Evolutionary conservation across 2,797 vertebrate species (phyloP).

Genomic region (Spea hammondii): DNA sequence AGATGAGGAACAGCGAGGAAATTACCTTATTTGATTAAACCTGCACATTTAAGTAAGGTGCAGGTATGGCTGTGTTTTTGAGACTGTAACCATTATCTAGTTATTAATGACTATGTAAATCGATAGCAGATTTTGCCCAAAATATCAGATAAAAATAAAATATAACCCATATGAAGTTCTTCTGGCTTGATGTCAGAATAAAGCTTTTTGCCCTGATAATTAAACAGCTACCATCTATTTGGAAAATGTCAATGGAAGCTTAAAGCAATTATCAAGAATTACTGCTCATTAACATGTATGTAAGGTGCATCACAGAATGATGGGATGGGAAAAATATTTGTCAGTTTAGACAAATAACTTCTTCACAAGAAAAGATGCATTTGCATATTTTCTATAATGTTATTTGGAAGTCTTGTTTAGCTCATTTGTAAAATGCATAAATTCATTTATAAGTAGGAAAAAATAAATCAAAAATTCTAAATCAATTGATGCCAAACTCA

Average conservation of each 20-base stretch:
- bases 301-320: neutral
- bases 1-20: slow-evolving; percentile 19
- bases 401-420: no score
- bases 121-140: neutral
- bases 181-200: slow-evolving; percentile 27
- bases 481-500: no score
- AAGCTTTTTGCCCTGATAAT: slow-evolving; percentile 41
- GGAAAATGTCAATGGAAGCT: slow-evolving; percentile 45
- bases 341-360: slow-evolving; percentile 18
- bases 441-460: no score
- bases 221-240: slow-evolving; percentile 32
- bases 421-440: no score
- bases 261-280: slow-evolving; percentile 39
- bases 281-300: slow-evolving; percentile 30
- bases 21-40: slow-evolving; percentile 36
- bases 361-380: neutral
- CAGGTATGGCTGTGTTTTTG: slow-evolving; percentile 10
- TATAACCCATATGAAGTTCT: slow-evolving; percentile 19
- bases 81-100: slow-evolving; percentile 26
- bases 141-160: slow-evolving; percentile 30
- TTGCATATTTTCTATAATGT: no score
- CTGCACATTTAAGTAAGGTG: slow-evolving; percentile 21
- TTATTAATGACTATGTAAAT: slow-evolving; percentile 32
- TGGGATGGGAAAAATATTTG: neutral
- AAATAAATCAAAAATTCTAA: no score